These are phyloP conservation scores for zebrafish (Danio rerio) DNA, from an alignment of 2,113 vertebrate species.

Conservation along the genomic window DNA sequence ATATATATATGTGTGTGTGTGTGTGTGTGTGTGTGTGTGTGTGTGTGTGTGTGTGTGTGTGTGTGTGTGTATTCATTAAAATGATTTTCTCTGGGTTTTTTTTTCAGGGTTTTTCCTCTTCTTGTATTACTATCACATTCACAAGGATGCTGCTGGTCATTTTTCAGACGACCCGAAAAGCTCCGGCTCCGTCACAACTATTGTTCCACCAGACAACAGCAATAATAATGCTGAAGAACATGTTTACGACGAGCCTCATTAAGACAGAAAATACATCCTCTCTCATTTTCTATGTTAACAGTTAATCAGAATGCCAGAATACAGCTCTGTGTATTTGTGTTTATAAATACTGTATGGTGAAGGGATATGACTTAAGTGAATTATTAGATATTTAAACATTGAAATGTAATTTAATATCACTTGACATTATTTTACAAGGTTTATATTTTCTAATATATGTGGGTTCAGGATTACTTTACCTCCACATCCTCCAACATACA, in stretches of 20 bases:
- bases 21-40: too few species aligned
- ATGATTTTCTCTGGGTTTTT: neutral
- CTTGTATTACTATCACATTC: conserved; percentile 62
- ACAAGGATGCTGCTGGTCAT: neutral
- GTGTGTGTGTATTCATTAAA: neutral
- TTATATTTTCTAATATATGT: neutral
- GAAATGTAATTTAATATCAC: neutral
- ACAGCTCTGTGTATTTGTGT: too few species aligned
- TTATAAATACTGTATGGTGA: too few species aligned
- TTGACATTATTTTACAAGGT: neutral
- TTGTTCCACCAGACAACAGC: neutral
- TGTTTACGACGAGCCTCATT: neutral
- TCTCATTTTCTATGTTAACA: too few species aligned
- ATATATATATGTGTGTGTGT: too few species aligned
- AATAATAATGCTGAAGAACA: neutral
- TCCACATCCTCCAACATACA: too few species aligned
- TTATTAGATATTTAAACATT: too few species aligned
- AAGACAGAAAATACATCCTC: neutral
- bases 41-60: too few species aligned
- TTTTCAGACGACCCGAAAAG: conserved; percentile 14
- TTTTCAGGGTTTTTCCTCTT: conserved; percentile 69
- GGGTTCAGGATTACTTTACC: neutral
- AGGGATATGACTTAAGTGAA: too few species aligned
- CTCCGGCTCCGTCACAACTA: neutral
- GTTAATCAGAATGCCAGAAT: too few species aligned